These are phyloP conservation scores for Urechis unicinctus DNA, from an alignment of 2,888 invertebrate species.

Conservation along the genomic window DNA sequence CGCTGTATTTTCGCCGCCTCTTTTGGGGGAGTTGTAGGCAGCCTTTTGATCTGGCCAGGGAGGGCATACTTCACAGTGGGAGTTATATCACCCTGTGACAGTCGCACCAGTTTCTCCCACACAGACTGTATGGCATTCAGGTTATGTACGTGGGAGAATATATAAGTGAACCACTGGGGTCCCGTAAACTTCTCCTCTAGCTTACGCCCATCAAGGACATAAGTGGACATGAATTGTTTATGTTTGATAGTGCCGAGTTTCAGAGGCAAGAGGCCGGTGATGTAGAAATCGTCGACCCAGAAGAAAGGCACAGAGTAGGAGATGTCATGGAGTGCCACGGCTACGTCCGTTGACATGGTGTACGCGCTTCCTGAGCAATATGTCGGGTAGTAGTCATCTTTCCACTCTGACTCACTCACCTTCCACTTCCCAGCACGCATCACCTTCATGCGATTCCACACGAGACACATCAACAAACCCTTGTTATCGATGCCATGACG, in stretches of 20 bases:
- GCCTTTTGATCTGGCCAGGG: conserved; percentile 14
- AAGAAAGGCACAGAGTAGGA: conserved; percentile 64
- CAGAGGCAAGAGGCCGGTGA: conserved; percentile 68
- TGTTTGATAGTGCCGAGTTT: conserved; percentile 30
- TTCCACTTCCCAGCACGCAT: conserved; percentile 53
- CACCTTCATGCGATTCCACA: conserved; percentile 47
- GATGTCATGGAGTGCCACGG: conserved; percentile 55
- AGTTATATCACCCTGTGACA: conserved; percentile 10
- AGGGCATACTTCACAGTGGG: conserved; percentile 15
- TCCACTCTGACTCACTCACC: conserved; percentile 47
- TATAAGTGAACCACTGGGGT: conserved; percentile 30
- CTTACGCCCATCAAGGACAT: conserved; percentile 36
- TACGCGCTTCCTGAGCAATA: conserved; percentile 53
- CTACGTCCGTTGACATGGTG: conserved; percentile 62
- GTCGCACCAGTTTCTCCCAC: conserved; percentile 29
- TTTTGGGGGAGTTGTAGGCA: too few species aligned
- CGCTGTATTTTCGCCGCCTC: too few species aligned
- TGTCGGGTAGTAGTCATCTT: conserved; percentile 47
- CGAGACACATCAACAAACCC: conserved; percentile 41
- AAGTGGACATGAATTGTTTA: conserved; percentile 36
- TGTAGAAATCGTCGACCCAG: conserved; percentile 74
- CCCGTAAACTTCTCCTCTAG: conserved; percentile 36
- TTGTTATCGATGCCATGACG: conserved; percentile 6
- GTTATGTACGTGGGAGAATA: conserved; percentile 43
- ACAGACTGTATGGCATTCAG: conserved; percentile 34